Evolutionary conservation across 2,113 vertebrate genomes (phyloP).

Genomic region (Podarcis cretensis): DNA sequence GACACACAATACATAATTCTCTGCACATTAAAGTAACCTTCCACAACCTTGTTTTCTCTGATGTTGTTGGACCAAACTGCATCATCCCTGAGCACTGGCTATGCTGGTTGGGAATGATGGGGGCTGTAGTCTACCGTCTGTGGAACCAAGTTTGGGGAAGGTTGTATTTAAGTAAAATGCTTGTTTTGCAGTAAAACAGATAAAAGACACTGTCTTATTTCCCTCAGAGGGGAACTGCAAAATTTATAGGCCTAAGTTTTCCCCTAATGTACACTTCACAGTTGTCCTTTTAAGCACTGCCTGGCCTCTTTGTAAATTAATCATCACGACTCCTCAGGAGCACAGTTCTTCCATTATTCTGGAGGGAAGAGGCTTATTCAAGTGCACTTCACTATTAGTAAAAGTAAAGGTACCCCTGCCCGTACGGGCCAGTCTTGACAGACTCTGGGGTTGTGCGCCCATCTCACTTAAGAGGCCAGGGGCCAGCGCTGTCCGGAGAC

Average conservation of each 20-base stretch:
- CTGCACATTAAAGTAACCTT: not conserved
- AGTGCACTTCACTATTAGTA: not conserved
- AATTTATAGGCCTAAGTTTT: not conserved
- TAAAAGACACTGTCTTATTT: rapidly evolving
- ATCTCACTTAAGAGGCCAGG: no score
- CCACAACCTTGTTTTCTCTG: not conserved
- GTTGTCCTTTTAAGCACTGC: not conserved
- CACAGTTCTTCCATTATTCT: not conserved
- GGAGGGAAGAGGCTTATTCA: not conserved
- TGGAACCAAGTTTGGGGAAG: no score
- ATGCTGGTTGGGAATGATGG: no score
- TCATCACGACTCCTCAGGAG: not conserved
- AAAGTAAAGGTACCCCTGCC: no score
- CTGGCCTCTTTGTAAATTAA: not conserved
- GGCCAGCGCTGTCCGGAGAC: no score
- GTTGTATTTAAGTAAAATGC: not conserved
- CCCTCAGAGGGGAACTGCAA: not conserved
- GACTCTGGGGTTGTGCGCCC: no score
- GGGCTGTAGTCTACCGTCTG: no score
- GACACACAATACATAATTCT: not conserved
- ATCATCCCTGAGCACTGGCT: no score
- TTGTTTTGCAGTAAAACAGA: not conserved
- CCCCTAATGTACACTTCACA: rapidly evolving
- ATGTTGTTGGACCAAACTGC: not conserved
- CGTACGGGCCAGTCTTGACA: no score